Percentiles rank a stretch among this genome's conserved stretches.
phyloP scores from a whole-genome alignment of 1,140 invertebrate species.

The Drosophila mojavensis region DNA sequence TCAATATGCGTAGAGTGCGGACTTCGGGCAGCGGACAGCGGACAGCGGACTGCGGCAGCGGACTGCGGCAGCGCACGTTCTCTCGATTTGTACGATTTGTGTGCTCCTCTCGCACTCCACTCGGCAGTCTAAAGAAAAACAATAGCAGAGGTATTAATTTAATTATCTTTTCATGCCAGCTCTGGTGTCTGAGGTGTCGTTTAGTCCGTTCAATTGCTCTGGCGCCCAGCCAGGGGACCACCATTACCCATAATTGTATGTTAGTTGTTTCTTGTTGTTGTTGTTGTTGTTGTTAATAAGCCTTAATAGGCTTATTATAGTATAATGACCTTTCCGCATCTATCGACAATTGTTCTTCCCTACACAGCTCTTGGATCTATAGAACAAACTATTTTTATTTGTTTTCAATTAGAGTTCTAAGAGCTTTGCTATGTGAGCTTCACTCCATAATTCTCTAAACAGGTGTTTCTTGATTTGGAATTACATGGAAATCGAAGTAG shows the following conservation, averaged over 20 bases:
- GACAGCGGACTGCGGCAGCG: constrained; percentile 18
- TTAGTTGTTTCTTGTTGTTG: not conserved
- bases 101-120: constrained; percentile 25
- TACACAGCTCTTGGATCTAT: not conserved
- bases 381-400: not conserved
- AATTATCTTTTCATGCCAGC: constrained; percentile 56
- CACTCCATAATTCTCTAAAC: no score
- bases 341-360: not conserved
- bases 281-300: constrained; percentile 48
- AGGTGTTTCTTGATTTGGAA: no score
- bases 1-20: constrained; percentile 7
- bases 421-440: not conserved
- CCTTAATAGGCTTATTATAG: constrained; percentile 53
- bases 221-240: constrained; percentile 7
- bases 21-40: constrained; percentile 17
- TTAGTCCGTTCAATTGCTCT: constrained; percentile 42
- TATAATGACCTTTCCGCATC: constrained; percentile 28
- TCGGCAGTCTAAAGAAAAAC: constrained; percentile 26
- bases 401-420: not conserved
- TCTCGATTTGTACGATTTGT: constrained; percentile 33
- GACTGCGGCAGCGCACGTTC: constrained; percentile 21
- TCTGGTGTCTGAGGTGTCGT: constrained; percentile 47
- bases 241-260: constrained; percentile 46
- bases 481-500: no score
- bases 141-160: constrained; percentile 58